These are phyloP conservation scores for Rhincodon typus DNA, from an alignment of 2,797 vertebrate genomes.

Conservation along the genomic window DNA sequence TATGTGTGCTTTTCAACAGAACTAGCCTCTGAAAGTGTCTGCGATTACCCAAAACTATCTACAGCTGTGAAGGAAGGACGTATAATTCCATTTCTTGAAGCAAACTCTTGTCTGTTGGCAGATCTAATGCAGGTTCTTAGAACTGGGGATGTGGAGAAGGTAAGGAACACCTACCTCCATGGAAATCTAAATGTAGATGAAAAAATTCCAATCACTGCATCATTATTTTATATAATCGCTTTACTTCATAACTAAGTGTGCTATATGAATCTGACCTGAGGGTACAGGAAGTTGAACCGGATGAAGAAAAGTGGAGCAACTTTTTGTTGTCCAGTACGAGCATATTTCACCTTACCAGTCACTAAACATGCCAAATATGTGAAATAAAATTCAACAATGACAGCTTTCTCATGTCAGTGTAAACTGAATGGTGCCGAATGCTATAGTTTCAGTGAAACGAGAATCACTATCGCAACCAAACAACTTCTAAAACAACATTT, in stretches of 20 bases:
- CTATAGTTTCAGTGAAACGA: not conserved
- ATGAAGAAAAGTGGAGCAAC: not conserved
- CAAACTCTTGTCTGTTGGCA: conserved; percentile 11
- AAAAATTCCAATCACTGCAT: not conserved
- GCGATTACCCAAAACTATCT: conserved; percentile 38
- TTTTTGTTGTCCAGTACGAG: not conserved
- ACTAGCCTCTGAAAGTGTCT: not conserved
- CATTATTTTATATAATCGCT: not conserved
- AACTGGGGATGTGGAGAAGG: conserved; percentile 44
- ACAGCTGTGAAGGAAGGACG: conserved; percentile 37
- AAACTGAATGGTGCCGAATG: not conserved
- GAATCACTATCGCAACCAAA: too few relatives aligned
- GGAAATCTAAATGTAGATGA: not conserved
- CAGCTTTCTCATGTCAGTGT: not conserved
- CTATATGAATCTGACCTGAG: not conserved
- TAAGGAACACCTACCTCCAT: conserved; percentile 37
- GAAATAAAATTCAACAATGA: not conserved
- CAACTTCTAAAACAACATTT: too few relatives aligned
- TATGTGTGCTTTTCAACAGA: conserved; percentile 40
- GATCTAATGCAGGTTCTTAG: conserved; percentile 38
- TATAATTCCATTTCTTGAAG: conserved; percentile 40
- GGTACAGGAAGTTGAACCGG: not conserved
- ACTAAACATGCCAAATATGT: not conserved
- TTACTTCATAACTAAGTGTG: not conserved
- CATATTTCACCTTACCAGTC: not conserved